A percentile compares a stretch with the other conserved stretches of the same genome.
Conservation (phyloP, 2,888 invertebrate species). For the Fragum fragum region DNA sequence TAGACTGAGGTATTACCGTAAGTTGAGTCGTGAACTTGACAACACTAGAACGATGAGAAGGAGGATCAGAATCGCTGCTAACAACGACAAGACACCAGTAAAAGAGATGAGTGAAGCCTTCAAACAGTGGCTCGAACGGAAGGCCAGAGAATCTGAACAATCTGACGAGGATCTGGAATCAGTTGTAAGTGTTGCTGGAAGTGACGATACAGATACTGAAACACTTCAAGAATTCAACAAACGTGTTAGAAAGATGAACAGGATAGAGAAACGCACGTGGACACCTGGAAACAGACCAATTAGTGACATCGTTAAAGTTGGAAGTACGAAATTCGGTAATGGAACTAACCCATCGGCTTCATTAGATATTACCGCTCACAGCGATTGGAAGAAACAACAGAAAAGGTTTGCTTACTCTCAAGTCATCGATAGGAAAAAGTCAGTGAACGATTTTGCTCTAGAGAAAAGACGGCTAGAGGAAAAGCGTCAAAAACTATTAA, state of each 20-base stretch:
- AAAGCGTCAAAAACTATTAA: conserved; percentile 73
- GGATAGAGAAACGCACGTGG: conserved; percentile 42
- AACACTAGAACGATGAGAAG: conserved; percentile 54
- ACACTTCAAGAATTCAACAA: conserved; percentile 68
- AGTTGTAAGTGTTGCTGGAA: conserved; percentile 32
- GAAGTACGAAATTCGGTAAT: conserved; percentile 65
- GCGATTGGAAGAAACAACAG: conserved; percentile 67
- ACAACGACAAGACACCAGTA: conserved; percentile 23
- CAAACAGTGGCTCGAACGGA: conserved; percentile 75
- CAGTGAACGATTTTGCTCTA: conserved; percentile 61
- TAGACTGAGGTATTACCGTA: conserved; percentile 42
- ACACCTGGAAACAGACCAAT: conserved; percentile 63
- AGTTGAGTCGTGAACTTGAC: conserved; percentile 37
- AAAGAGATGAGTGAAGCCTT: conserved; percentile 66
- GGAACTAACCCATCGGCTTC: conserved; percentile 58
- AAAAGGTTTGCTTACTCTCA: conserved; percentile 1
- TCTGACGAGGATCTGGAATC: conserved; percentile 56
- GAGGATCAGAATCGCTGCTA: conserved; percentile 49
- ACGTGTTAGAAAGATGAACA: conserved; percentile 60
- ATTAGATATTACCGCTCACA: conserved; percentile 68
- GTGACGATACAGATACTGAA: conserved; percentile 59
- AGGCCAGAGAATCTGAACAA: conserved; percentile 52
- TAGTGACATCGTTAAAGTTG: conserved; percentile 62
- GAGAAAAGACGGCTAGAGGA: conserved; percentile 73
- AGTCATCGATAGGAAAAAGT: conserved; percentile 39